These are phyloP conservation scores for Heliconius hermathena DNA, from an alignment of 1,140 invertebrate species.

Conservation along the genomic window DNA sequence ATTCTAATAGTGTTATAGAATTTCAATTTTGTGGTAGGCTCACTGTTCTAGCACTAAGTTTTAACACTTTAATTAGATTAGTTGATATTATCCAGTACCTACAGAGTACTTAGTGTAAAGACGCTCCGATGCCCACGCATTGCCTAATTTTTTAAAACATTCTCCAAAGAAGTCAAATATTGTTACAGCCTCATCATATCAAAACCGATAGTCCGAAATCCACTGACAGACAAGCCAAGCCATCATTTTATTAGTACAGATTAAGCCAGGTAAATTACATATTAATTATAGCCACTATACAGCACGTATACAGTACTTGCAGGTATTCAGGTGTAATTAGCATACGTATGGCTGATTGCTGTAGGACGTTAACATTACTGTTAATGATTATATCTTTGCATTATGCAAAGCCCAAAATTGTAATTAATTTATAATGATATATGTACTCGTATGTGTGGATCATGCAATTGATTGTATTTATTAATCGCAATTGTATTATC, in stretches of 20 bases:
- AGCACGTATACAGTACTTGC: background rate
- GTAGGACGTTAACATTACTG: conserved; percentile 42
- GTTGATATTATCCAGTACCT: no score
- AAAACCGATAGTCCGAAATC: background rate
- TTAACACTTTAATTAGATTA: no score
- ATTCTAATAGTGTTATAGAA: no score
- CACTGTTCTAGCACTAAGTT: no score
- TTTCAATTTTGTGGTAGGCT: no score
- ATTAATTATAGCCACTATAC: conserved; percentile 28
- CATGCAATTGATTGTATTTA: background rate
- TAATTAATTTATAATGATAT: conserved; percentile 26
- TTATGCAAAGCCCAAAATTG: conserved; percentile 36
- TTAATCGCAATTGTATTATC: background rate
- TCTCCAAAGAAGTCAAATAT: background rate
- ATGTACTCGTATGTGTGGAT: background rate
- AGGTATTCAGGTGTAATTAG: conserved; percentile 43
- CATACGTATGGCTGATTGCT: conserved; percentile 44
- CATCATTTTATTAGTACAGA: conserved; percentile 6
- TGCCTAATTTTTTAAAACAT: no score
- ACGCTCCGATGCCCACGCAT: no score
- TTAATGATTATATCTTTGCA: conserved; percentile 44
- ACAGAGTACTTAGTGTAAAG: no score
- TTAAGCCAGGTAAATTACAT: conserved; percentile 20
- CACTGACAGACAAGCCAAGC: conserved; percentile 1
- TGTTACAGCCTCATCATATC: background rate